Conservation (phyloP, 1,140 invertebrate species). For the Bursaphelenchus mucronatus region DNA sequence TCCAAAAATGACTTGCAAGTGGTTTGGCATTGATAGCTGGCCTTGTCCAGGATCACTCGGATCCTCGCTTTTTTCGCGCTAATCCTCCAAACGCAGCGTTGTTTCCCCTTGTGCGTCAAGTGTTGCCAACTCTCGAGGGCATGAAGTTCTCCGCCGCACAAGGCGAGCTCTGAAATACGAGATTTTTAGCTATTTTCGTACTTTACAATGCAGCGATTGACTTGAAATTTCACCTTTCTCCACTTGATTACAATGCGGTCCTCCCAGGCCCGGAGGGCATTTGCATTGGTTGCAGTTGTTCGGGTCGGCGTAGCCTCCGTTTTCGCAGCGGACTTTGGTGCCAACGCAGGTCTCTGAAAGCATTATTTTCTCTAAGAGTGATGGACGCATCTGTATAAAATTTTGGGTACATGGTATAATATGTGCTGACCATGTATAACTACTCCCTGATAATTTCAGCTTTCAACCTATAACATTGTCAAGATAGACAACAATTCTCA, state of each 20-base stretch:
- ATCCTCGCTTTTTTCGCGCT: conserved; percentile 43
- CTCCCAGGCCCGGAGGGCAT: conserved; percentile 46
- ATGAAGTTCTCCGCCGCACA: conserved; percentile 53
- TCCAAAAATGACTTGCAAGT: conserved; percentile 57
- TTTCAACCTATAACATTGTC: too few relatives aligned
- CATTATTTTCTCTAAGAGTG: conserved; percentile 1
- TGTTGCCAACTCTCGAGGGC: conserved; percentile 53
- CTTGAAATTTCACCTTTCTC: conserved; percentile 16
- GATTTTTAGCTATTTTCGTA: too few relatives aligned
- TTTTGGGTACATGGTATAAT: too few relatives aligned
- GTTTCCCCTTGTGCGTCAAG: conserved; percentile 30
- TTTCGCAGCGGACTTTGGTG: conserved; percentile 35
- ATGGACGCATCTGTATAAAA: background rate
- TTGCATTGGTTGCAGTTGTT: conserved; percentile 57
- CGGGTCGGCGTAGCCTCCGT: conserved; percentile 60
- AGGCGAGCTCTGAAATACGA: conserved; percentile 18
- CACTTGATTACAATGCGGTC: conserved; percentile 30
- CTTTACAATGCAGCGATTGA: background rate
- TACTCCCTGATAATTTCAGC: background rate
- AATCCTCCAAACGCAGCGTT: conserved; percentile 23
- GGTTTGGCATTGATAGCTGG: conserved; percentile 49
- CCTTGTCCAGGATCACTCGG: conserved; percentile 52
- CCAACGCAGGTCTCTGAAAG: conserved; percentile 47
- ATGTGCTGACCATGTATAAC: background rate
- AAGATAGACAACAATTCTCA: background rate